Base-by-base conservation (phyloP, 2,888 invertebrate species). In the Peribatodes rhomboidaria region DNA sequence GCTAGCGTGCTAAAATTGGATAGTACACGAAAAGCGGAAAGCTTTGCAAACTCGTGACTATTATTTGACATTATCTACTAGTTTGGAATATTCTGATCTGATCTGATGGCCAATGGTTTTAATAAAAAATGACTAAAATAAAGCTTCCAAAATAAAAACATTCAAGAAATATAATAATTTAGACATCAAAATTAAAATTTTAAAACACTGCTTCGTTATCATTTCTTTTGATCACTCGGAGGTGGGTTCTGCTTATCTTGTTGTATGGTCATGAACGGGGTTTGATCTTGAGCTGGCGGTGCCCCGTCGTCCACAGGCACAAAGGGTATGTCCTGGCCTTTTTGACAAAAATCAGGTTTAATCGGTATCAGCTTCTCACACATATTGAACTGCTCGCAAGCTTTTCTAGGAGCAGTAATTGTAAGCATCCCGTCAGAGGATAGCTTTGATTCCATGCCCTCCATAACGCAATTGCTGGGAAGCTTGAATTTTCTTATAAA, bases 401-500 rank as follows among this genome's bases (percentile, higher is more conserved):
- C 8, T 20, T 77, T 73, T 42, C 89, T 83, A 0, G 78, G 78
- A 0, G 87, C 92, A 10, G 80, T 84, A 2, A 92, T 77, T 0
- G 85, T 89, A 0, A 92, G 68, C 4, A 84, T 76, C 0, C 92
- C 92, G 11, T 88, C 83, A 2, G 81, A 58, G 0, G 85, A 82
- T 1, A 88, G 62, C 8, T 69, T 73, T 0, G 89, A 84, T 37
- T 82, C 74, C 47, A 91, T 83, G 0, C 75, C 73, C 0, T 79
- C 69, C 0, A 85, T 83, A 10, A 72, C 69, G 46, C 90, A 90
- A 0, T 90, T 91, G 7, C 80, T 69, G 0, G 92, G 92, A 0
- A 92, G 67, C 52, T 80, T 88, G 64, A 86, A 91, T 70, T 85
- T 90, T 20, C 83, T 80, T 0, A 83, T 74, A 56, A 92, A 91